Base-by-base conservation (phyloP, 2,797 vertebrate genomes). In the Clarias platycephalus region DNA sequence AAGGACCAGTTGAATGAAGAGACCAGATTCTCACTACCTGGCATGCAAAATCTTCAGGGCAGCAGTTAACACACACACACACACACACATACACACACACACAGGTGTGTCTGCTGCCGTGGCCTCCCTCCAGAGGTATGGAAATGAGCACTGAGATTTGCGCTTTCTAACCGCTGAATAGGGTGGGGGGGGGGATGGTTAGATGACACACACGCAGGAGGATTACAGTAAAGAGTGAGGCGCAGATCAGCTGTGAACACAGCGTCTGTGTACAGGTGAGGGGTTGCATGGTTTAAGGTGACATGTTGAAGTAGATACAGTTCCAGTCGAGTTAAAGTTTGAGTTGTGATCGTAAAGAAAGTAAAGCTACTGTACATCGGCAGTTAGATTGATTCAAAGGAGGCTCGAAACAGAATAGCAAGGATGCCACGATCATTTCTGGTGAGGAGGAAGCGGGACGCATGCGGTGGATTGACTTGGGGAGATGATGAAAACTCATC, bases 361-460 rank as follows among this genome's bases (percentile, higher is more conserved):
- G 20, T 12, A 49, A 49, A 12, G 49, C 49, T 53, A 53, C 49
- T 53, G 49, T 44, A 53, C 44, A 0, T 16, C 57, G 31, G n/a
- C 18, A 31, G 53, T 60, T 63, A 62, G 24, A 26, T 63, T 62
- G 22, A 6, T 40, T 62, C 31, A 63, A 78, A 44, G 26, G 40
- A 62, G 15, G 15, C 4, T 6, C 10, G 13, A 34, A 5, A 37
- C 15, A 34, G n/a, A 16, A 49, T n/a, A 55, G 22, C 49, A 68
- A 26, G 28, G 28, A 95, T 96, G 95, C 95, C 95, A 0, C 92
- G 92, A 77, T 94, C 95, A 76, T 96, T 96, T 86, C 92, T 96
- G 71, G 91, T 96, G 63, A 95, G 95, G 82, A 95, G 95, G 89
- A 95, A 94, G 85, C 92, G 84, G 24, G 89, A 91, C 5, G 12